Conservation (phyloP, 1,140 invertebrate genomes). For the Drosophila littoralis region DNA sequence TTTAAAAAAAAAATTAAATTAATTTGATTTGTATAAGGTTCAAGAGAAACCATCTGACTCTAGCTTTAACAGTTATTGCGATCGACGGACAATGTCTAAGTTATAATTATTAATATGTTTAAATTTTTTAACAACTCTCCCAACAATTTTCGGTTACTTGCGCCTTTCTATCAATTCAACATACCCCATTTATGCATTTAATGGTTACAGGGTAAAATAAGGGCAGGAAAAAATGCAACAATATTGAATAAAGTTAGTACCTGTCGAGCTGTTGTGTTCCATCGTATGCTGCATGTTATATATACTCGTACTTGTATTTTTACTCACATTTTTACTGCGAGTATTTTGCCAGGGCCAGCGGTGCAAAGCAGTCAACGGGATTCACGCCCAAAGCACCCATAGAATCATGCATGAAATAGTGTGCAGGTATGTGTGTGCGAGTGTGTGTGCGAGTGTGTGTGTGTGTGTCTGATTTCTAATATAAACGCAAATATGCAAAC, state of each 20-base stretch:
- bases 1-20: too few species aligned
- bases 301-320: constrained; percentile 4
- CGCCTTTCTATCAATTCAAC: not conserved
- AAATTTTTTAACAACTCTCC: not conserved
- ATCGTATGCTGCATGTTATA: constrained; percentile 46
- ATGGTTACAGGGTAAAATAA: constrained; percentile 4
- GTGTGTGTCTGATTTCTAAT: constrained; percentile 50
- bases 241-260: constrained; percentile 82
- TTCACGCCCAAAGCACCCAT: constrained; percentile 47
- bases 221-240: constrained; percentile 55
- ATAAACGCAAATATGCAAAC: constrained; percentile 62
- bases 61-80: too few species aligned
- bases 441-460: constrained; percentile 17
- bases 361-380: constrained; percentile 59
- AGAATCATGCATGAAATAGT: constrained; percentile 46
- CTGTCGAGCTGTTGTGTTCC: constrained; percentile 70
- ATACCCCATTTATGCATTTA: not conserved
- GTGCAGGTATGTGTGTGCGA: constrained; percentile 18
- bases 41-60: too few species aligned
- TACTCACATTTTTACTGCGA: constrained; percentile 26
- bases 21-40: too few species aligned
- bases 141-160: too few species aligned
- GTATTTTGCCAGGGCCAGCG: constrained; percentile 33
- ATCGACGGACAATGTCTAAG: too few species aligned
- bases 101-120: too few species aligned